phyloP scores from a whole-genome alignment of 2,113 vertebrate genomes.

The Oriolus oriolus region DNA sequence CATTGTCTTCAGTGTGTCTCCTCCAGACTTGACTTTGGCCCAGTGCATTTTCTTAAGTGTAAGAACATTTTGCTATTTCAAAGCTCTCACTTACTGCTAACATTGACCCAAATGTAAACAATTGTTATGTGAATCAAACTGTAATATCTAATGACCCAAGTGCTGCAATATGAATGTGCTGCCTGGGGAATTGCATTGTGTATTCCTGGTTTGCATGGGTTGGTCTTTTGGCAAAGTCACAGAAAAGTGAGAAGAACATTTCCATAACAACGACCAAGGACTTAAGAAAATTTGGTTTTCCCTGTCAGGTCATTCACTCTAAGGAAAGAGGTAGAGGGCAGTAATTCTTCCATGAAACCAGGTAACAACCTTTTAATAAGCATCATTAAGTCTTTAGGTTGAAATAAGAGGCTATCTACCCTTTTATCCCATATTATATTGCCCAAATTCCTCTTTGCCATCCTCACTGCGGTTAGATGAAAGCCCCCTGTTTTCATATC shows the following conservation, averaged over 20 bases:
- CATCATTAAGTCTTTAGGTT: slow-evolving; percentile 63
- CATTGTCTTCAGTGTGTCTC: neutral
- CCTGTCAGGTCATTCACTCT: slow-evolving; percentile 4
- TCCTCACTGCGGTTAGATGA: slow-evolving; percentile 51
- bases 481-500: slow-evolving; percentile 43
- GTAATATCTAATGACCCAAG: neutral
- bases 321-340: neutral
- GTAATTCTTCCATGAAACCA: slow-evolving; percentile 49
- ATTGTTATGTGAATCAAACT: neutral
- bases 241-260: neutral
- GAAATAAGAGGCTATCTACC: slow-evolving; percentile 29
- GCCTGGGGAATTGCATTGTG: neutral
- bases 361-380: slow-evolving; percentile 69
- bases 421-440: slow-evolving; percentile 63
- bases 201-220: neutral
- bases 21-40: neutral
- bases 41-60: neutral
- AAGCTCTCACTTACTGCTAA: neutral
- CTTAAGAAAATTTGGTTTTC: neutral
- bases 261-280: neutral
- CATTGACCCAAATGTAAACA: neutral
- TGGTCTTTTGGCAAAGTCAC: neutral
- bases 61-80: neutral
- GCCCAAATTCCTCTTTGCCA: slow-evolving; percentile 30
- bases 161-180: neutral